Base-by-base conservation (phyloP, 2,888 invertebrate genomes). In the Vandiemenella viatica region DNA sequence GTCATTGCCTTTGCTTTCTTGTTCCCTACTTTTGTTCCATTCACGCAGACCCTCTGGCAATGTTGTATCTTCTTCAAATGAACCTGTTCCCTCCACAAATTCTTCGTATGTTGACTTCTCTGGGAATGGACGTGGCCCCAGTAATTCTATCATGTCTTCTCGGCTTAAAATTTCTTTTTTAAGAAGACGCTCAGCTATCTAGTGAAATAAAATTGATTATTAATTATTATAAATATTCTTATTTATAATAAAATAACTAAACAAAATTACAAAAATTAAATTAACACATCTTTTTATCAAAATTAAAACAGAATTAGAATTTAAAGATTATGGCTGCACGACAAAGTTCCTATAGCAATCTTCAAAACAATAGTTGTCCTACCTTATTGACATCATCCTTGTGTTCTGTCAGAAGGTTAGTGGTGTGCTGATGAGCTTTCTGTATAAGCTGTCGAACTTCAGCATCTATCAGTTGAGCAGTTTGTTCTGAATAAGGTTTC, bases 81-180 rank as follows among this genome's bases (percentile, higher is more conserved):
- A 95, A 2, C 97, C 97, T 0, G 93, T 95, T 1, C 93, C 95
- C 68, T 93, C 96, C 0, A 99, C 98, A 67, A 99, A 98, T 63
- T 99, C 90, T 67, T 99, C 98, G 62, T 99, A 99, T 8, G 97
- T 97, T 13, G 96, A 93, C 71, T 97, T 97, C 67, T 99, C 98
- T 10, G 85, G 85, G 77, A 98, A 99, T 0, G 98, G 98, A 57
- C 98, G 72, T 20, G 79, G 75, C 1, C 98, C 98, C 43, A 98
- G 72, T 26, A 99, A 69, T 65, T 96, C 95, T 54, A 97, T 88
- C 93, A 99, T 93, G 63, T 98, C 98, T 43, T 95, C 91, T 53
- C 97, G 80, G 61, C 87, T 89, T 45, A 99, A 73, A 56, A 96
- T 83, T 70, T 99, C 98, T 62, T 93, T 87, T 62, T 92, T 88